phyloP scores from a whole-genome alignment of 92 coral and sea anemone species.

The Palythoa grandis region DNA sequence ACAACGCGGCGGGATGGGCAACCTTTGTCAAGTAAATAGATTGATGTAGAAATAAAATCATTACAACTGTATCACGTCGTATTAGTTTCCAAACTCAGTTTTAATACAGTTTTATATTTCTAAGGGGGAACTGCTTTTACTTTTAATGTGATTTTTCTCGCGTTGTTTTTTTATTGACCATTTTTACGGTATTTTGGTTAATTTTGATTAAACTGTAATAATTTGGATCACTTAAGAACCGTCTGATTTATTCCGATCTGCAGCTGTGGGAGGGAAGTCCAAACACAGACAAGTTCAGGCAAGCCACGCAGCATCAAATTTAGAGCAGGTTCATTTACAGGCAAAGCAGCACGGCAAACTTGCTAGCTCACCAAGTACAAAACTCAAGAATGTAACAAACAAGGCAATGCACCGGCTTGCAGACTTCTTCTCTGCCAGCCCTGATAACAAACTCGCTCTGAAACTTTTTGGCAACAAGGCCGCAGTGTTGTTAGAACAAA shows the following conservation, averaged over 20 bases:
- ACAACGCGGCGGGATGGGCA: no score
- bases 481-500: conserved; percentile 91
- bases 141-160: no score
- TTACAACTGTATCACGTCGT: no score
- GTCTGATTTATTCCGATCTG: background rate
- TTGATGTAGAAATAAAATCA: no score
- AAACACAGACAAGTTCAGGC: background rate
- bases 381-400: conserved; percentile 13
- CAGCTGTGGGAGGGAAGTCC: conserved; percentile 16
- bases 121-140: no score
- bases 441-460: conserved; percentile 95
- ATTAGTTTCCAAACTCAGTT: no score
- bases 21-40: no score
- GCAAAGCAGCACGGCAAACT: conserved; percentile 36
- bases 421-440: conserved; percentile 86
- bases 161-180: no score
- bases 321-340: conserved; percentile 15
- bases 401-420: conserved; percentile 43
- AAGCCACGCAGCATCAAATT: background rate
- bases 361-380: conserved; percentile 25
- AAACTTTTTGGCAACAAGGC: conserved; percentile 97
- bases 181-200: no score
- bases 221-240: background rate
- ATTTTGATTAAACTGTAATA: no score
- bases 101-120: no score